phyloP scores from a whole-genome alignment of 37 sponge, comb jelly and placozoan species.

The Dysidea cf. avara region DNA sequence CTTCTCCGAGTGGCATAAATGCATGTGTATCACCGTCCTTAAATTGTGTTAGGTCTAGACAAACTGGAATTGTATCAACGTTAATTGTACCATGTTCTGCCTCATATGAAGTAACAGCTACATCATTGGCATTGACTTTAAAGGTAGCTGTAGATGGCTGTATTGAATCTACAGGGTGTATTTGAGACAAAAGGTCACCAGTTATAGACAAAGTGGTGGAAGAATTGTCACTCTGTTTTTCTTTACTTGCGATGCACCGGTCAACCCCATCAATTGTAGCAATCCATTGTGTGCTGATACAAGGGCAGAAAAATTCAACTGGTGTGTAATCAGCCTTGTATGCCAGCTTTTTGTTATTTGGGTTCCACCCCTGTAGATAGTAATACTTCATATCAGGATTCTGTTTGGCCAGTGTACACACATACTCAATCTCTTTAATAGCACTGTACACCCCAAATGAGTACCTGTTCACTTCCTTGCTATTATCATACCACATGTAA shows the following conservation, averaged over 20 bases:
- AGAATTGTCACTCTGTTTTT: too few relatives aligned
- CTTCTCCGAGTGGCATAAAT: conserved; percentile 54
- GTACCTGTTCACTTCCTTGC: conserved; percentile 69
- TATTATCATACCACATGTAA: conserved; percentile 89
- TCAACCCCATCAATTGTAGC: conserved; percentile 45
- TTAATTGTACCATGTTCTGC: conserved; percentile 21
- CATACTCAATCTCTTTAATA: conserved; percentile 86
- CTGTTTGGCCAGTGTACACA: conserved; percentile 34
- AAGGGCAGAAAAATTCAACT: conserved; percentile 82
- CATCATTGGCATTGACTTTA: conserved; percentile 36
- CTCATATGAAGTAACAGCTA: conserved; percentile 4
- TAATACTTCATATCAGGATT: conserved; percentile 76
- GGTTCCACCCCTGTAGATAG: conserved; percentile 90
- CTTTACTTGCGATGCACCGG: too few relatives aligned
- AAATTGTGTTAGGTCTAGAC: conserved; percentile 47
- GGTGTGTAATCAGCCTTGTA: conserved; percentile 92
- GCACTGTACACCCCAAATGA: conserved; percentile 93
- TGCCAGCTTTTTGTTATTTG: conserved; percentile 70
- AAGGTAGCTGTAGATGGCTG: conserved; percentile 1
- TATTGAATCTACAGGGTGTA: too few relatives aligned
- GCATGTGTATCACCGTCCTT: neutral
- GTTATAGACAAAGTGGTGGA: too few relatives aligned
- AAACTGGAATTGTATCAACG: conserved; percentile 47
- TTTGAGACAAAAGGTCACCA: too few relatives aligned
- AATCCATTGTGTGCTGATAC: conserved; percentile 67